Conservation (phyloP, 2,797 vertebrate genomes). For the Agapornis canus region DNA sequence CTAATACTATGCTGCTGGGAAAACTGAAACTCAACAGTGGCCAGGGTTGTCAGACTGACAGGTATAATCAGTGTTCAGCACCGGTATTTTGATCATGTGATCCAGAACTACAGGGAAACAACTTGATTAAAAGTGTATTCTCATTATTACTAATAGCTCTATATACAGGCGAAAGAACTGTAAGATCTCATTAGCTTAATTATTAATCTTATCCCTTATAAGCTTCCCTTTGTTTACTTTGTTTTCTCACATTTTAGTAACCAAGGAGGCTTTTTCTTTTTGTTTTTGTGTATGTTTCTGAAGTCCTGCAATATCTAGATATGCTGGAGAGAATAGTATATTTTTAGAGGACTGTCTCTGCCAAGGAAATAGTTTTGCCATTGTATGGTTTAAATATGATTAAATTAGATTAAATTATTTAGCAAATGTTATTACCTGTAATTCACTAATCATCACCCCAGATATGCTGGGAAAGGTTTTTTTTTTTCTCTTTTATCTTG, state of each 20-base stretch:
- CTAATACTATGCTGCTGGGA: not conserved
- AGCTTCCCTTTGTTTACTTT: not conserved
- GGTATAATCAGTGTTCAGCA: not conserved
- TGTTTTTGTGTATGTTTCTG: not conserved
- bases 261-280: not conserved
- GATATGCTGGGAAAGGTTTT: not conserved
- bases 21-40: not conserved
- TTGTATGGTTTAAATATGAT: not conserved
- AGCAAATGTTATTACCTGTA: not conserved
- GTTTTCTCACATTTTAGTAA: not conserved
- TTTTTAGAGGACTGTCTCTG: not conserved
- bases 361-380: not conserved
- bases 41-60: not conserved
- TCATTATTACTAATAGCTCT: not conserved
- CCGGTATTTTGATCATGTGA: not conserved
- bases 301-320: not conserved
- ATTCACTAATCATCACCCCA: not conserved
- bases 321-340: not conserved
- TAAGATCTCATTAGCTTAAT: not conserved
- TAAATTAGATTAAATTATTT: not conserved
- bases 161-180: not conserved
- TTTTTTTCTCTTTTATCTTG: not conserved
- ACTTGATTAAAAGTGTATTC: not conserved
- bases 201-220: not conserved
- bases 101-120: not conserved